Percentiles rank a stretch among this genome's conserved stretches.
phyloP scores from a whole-genome alignment of 1,140 invertebrate species.

The Cydia amplana region DNA sequence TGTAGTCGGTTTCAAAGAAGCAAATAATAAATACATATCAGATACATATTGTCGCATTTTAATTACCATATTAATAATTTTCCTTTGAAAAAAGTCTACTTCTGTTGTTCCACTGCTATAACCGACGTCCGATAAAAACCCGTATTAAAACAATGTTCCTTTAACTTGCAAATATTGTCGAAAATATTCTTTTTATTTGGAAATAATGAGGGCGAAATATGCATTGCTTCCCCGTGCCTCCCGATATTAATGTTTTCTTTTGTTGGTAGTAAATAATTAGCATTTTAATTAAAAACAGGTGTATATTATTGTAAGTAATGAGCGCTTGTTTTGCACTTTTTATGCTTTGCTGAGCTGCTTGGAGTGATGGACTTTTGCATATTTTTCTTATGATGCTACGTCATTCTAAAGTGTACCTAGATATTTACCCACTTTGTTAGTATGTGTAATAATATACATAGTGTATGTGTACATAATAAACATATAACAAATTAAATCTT shows the following conservation, averaged over 20 bases:
- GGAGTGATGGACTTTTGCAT: background rate
- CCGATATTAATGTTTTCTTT: conserved; percentile 29
- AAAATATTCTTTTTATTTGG: conserved; percentile 23
- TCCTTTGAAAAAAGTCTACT: background rate
- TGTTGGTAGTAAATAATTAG: conserved; percentile 14
- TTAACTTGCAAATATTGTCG: conserved; percentile 27
- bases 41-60: background rate
- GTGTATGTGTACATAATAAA: too few relatives aligned
- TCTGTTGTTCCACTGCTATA: background rate
- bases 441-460: too few relatives aligned
- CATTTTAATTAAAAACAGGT: conserved; percentile 31
- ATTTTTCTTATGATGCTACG: background rate
- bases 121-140: background rate
- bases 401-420: too few relatives aligned
- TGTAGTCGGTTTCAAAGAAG: too few relatives aligned
- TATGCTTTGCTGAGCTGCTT: background rate
- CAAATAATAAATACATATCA: too few relatives aligned
- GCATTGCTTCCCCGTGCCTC: conserved; percentile 10
- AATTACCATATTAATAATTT: conserved; percentile 6
- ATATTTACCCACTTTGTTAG: too few relatives aligned
- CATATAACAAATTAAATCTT: too few relatives aligned
- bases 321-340: background rate
- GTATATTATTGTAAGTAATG: background rate
- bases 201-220: conserved; percentile 30
- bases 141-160: conserved; percentile 18